Base-by-base conservation (phyloP, 2,888 invertebrate genomes). In the Orthosia gracilis region DNA sequence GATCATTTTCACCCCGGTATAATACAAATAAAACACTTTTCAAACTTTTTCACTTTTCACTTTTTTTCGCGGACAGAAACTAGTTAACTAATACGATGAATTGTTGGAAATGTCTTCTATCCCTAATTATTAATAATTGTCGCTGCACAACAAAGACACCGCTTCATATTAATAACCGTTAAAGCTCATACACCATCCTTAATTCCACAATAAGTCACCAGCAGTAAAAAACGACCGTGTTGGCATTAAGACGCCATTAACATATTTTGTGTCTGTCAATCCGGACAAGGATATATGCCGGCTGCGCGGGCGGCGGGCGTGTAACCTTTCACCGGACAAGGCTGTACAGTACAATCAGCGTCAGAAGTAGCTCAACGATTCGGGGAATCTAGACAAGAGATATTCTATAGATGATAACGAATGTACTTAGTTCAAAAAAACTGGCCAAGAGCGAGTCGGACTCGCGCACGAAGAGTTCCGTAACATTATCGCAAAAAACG, bases 241-340 rank as follows among this genome's bases (percentile, higher is more conserved):
- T 85, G 86, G 84, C 78, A 84, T 86, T 86, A 83, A 86, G 61
- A 59, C 23, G 61, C 69, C 73, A 86, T 78, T 82, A 80, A 86
- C 69, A 82, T 80, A 80, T 70, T 77, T 78, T 78, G 69, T 69
- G 65, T 61, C 85, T 85, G 85, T 71, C 80, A 86, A 68, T 69
- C 64, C 69, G 76, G 76, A 85, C 86, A 85, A 85, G 85, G 85
- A 85, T 84, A 84, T 83, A 75, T 54, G 52, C 78, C 78, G 79
- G 66, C 72, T 80, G 82, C 87, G 82, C 76, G 67, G 72, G 85
- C 82, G 84, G 81, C 76, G 67, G 72, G 85, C 82, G 84, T 80
- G 65, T 83, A 87, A 88, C 88, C 89, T 89, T 88, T 89, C 87
- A 87, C 87, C 64, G 75, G 21, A 54, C 55, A 55, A 55, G 55